A percentile compares a stretch with the other conserved stretches of the same genome.
These are phyloP conservation scores for Poeciliopsis prolifica DNA, from an alignment of 2,113 vertebrate genomes.

Conservation along the genomic window DNA sequence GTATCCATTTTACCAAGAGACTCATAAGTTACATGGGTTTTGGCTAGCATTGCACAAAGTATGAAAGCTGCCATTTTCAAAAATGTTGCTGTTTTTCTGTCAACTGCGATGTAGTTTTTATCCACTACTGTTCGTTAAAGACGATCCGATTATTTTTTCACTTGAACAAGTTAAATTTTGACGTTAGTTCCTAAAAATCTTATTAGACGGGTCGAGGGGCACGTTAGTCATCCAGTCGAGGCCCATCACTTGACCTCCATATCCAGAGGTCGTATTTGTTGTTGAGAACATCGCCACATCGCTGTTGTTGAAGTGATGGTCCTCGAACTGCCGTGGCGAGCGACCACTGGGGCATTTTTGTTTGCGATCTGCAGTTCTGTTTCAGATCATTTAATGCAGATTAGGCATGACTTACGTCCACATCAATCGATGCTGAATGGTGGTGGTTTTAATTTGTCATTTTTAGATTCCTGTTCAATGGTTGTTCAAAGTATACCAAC, in stretches of 20 bases:
- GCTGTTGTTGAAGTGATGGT: neutral
- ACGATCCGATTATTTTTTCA: neutral
- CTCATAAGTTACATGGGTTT: neutral
- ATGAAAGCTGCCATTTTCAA: neutral
- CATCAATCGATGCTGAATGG: neutral
- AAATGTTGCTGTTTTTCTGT: neutral
- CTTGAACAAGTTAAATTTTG: neutral
- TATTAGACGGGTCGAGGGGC: neutral
- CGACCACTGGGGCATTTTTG: neutral
- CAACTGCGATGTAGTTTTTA: conserved; percentile 2
- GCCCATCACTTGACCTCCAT: neutral
- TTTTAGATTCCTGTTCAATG: neutral
- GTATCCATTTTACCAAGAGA: conserved; percentile 29
- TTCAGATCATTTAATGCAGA: neutral
- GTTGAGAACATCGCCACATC: neutral
- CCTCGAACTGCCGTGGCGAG: neutral
- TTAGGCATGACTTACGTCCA: neutral
- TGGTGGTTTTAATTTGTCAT: neutral
- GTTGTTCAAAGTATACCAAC: neutral
- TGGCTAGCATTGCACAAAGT: conserved; percentile 38
- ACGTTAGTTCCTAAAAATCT: neutral
- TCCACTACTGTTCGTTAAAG: neutral
- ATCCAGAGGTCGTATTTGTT: neutral
- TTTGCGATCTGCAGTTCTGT: neutral
- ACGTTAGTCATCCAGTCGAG: neutral